Percentiles rank a stretch among this genome's conserved stretches.
phyloP scores from a whole-genome alignment of 2,888 invertebrate species.

The Eristalis intricaria region DNA sequence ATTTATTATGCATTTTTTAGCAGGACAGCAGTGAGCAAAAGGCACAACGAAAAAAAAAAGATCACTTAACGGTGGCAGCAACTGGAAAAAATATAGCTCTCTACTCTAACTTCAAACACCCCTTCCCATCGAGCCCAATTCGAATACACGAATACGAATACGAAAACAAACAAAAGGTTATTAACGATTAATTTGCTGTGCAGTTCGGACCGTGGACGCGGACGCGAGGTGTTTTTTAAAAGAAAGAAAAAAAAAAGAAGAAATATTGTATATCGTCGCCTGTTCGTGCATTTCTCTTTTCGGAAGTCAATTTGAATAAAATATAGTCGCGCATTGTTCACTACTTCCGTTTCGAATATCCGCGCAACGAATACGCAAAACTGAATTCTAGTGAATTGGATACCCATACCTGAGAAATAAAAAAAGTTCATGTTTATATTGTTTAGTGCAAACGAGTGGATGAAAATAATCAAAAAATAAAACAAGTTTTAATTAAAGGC shows the following conservation, averaged over 20 bases:
- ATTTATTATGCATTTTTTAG: conserved; percentile 33
- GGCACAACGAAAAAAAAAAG: not conserved
- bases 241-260: not conserved
- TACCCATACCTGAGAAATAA: not conserved
- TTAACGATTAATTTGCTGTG: conserved; percentile 56
- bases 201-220: conserved; percentile 32
- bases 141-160: conserved; percentile 35
- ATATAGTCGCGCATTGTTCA: conserved; percentile 26
- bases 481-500: conserved; percentile 5
- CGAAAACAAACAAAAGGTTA: conserved; percentile 19
- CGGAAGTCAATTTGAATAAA: conserved; percentile 67
- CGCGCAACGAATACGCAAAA: conserved; percentile 47
- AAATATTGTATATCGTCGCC: not conserved
- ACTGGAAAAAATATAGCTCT: not conserved
- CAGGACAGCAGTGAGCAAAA: not conserved
- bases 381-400: conserved; percentile 39
- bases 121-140: conserved; percentile 2
- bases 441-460: not conserved
- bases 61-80: not conserved
- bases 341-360: conserved; percentile 63
- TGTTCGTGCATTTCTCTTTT: conserved; percentile 39
- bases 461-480: not conserved
- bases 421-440: not conserved
- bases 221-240: conserved; percentile 52
- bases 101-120: not conserved